A percentile compares a stretch with the other conserved stretches of the same genome.
Evolutionary conservation across 2,113 vertebrate species (phyloP).

Genomic region (Hoplias malabaricus): DNA sequence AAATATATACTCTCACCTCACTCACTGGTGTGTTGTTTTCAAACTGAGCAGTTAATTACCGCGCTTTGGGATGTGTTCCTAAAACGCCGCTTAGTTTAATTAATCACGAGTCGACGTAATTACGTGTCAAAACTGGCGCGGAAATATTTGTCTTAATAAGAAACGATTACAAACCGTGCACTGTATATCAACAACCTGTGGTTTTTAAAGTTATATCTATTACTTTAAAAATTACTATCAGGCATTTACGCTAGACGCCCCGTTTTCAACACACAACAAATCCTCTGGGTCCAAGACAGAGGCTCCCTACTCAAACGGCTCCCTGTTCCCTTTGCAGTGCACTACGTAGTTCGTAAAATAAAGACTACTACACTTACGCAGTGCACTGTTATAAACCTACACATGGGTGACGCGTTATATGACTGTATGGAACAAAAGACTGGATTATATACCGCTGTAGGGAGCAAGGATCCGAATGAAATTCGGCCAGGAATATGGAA

Average conservation of each 20-base stretch:
- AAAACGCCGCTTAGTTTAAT: neutral
- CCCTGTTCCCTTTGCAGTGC: no score
- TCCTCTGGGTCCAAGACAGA: no score
- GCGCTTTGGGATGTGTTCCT: conserved; percentile 23
- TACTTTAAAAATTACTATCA: neutral
- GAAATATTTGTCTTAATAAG: neutral
- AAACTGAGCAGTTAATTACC: conserved; percentile 31
- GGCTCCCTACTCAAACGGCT: no score
- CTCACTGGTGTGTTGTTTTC: conserved; percentile 34
- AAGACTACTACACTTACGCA: no score
- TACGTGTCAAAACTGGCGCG: neutral
- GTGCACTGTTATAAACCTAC: no score
- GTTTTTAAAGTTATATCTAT: neutral
- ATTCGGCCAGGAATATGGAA: no score
- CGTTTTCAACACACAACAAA: no score
- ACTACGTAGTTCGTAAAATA: no score
- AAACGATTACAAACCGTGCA: neutral
- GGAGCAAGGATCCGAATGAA: no score
- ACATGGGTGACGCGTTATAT: no score
- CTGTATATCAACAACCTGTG: neutral
- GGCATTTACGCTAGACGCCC: conserved; percentile 6
- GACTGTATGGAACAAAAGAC: no score
- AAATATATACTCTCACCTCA: neutral
- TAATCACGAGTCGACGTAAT: neutral
- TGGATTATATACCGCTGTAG: no score